Base-by-base conservation (phyloP, 2,797 vertebrate species). In the Gastrophryne carolinensis region DNA sequence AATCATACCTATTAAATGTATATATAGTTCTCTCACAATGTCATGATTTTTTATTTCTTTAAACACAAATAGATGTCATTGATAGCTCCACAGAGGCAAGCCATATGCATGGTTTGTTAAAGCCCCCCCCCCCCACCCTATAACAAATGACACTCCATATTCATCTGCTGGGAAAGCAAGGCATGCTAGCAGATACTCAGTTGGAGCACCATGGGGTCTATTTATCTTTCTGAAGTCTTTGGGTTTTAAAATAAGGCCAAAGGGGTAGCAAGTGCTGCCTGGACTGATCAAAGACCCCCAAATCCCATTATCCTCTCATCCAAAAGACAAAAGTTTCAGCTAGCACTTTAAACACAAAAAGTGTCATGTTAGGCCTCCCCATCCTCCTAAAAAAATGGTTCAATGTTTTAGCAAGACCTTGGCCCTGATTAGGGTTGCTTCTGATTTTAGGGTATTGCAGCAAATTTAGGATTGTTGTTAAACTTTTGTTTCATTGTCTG, bases 181-280 rank as follows among this genome's bases (percentile, higher is more conserved):
- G 37, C n/a, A 30, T 68, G 35, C 24, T 41, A 29, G 24, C 57
- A 63, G 72, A 32, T 30, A 60, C 64, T 68, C 53, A 69, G 62
- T 68, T 39, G 61, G 39, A 44, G 49, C 57, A 63, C 26, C 34
- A 61, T 50, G 47, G 57, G 26, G 39, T 62, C 34, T 62, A 62
- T 70, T 63, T 76, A 76, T 76, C 35, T n/a, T n/a, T n/a, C n/a
- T n/a, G 54, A 63, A 70, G 41, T 75, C 72, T 58, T 50, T 66
- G 53, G 41, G 50, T 29, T 50, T 17, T 61, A 56, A 74, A 65
- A 65, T 12, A 9, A 30, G 54, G 62, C 29, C 39, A 49, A 27
- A 57, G 61, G 56, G 49, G 54, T 44, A 60, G 34, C 54, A 57
- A 52, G 41, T 10, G 54, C 54, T 52, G 63, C 29, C 34, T 34